Evolutionary conservation across 2,797 vertebrate species (phyloP).

Genomic region (Ficedula albicollis): DNA sequence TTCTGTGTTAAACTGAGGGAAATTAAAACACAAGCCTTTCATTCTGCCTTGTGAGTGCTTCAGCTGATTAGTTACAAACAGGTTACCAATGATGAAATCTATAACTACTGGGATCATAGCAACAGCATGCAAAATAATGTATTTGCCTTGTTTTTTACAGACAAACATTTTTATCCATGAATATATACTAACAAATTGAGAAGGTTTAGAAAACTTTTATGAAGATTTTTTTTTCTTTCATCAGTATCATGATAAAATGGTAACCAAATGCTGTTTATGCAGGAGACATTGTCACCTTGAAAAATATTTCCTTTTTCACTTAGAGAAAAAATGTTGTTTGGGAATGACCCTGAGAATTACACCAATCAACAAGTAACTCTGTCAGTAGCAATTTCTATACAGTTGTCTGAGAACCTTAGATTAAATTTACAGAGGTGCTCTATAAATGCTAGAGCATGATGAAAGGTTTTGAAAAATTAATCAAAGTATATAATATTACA

Average conservation of each 20-base stretch:
- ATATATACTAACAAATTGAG: neutral
- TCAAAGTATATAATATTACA: neutral
- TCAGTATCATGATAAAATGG: neutral
- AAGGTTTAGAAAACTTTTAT: neutral
- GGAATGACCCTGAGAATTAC: neutral
- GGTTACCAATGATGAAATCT: neutral
- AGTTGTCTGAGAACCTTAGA: neutral
- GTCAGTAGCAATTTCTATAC: neutral
- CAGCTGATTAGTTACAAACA: neutral
- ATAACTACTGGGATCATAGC: neutral
- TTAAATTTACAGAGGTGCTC: neutral
- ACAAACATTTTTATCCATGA: neutral
- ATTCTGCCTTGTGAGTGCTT: neutral
- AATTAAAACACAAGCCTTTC: neutral
- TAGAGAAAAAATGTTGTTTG: neutral
- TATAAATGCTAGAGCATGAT: neutral
- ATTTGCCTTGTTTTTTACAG: neutral
- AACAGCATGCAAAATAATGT: neutral
- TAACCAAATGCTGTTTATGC: neutral
- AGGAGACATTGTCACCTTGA: neutral
- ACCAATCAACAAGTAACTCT: neutral
- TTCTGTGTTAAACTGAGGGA: neutral
- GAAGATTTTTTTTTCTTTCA: rapidly evolving
- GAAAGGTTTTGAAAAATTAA: neutral
- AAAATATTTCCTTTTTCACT: neutral